Evolutionary conservation across 2,888 invertebrate genomes (phyloP), one percentile per base, ranked within the genome.

Genomic region (Elmis aenea): DNA sequence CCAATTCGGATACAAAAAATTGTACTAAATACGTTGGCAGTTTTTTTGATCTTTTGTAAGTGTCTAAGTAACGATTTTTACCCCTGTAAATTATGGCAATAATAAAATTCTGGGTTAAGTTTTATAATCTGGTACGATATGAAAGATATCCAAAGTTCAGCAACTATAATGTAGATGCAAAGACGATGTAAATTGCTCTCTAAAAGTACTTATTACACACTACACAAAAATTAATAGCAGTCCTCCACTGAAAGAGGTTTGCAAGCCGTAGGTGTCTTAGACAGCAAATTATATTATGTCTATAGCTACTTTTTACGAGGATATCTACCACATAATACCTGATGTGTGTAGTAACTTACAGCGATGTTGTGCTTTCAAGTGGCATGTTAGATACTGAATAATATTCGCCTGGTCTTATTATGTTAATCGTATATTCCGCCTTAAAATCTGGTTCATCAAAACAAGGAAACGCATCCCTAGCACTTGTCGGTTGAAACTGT

Each of bases 391-490:
- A 25, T n/a, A 35, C 35, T 1, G 36, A 11, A 10, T 13, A 24
- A n/a, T 26, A 39, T 30, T 65, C 66, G 2, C 48, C 52, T 5
- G 73, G 70, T 22, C 82, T 75, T 8, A 71, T 77, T 33, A 85
- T 71, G 2, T 70, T 72, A 8, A 85, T 73, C 16, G 71, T 68
- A 56, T 83, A 64, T 0, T 44, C 52, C 0, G 70, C 54, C 1
- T 54, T 38, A 32, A 62, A 61, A 0, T 62, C 62, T 0, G 69
- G 78, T 44, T 81, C 81, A 52, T 86, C 86, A 52, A 85, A 85
- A 50, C 83, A 80, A 10, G 86, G 86, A 60, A 86, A 85, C 0
- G 80, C 84, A 43, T 67, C 68, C 11, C 83, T 75, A 1, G 81
- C 81, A 37, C 77, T 67, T 2, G 77, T 73, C 1, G 79, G 72